Percentiles rank a stretch among this genome's conserved stretches.
Evolutionary conservation across 2,888 invertebrate genomes (phyloP).

Genomic region (Anarsia innoxiella): DNA sequence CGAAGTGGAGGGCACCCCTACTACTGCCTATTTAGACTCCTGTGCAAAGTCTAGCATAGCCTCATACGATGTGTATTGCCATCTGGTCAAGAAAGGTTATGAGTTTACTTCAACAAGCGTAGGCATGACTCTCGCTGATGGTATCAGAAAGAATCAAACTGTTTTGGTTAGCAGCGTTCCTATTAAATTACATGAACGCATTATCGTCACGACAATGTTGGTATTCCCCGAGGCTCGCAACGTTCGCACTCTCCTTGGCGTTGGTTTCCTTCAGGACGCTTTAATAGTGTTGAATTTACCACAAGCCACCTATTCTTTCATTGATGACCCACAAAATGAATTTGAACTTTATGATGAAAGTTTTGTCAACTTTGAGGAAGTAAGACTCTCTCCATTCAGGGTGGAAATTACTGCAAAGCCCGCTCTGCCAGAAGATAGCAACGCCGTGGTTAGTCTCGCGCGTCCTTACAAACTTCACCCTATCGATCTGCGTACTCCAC

Average conservation of each 20-base stretch:
- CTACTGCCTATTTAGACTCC: slow-evolving; percentile 13
- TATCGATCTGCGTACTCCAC: not conserved
- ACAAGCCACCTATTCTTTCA: slow-evolving; percentile 2
- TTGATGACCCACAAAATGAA: not conserved
- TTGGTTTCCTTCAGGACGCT: slow-evolving; percentile 5
- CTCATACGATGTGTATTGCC: slow-evolving; percentile 13
- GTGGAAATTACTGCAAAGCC: not conserved
- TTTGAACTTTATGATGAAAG: slow-evolving; percentile 2
- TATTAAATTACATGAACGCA: slow-evolving; percentile 10
- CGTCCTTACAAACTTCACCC: not conserved
- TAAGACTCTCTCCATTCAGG: not conserved
- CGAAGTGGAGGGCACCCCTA: slow-evolving; percentile 8
- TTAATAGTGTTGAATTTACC: slow-evolving; percentile 1
- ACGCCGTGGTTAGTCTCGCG: not conserved
- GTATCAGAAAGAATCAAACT: slow-evolving; percentile 9
- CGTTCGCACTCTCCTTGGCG: slow-evolving; percentile 1
- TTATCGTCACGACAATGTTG: slow-evolving; percentile 19
- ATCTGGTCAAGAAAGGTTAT: slow-evolving; percentile 8
- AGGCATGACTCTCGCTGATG: slow-evolving; percentile 16
- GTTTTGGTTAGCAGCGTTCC: slow-evolving; percentile 8
- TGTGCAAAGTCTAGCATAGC: slow-evolving; percentile 17
- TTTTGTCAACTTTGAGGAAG: not conserved
- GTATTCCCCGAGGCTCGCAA: slow-evolving; percentile 18
- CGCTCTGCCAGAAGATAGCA: not conserved
- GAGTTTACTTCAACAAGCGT: slow-evolving; percentile 6